Percentiles rank a stretch among this genome's conserved stretches.
Evolutionary conservation across 2,113 vertebrate species (phyloP).

Genomic region (Tringa solitaria): DNA sequence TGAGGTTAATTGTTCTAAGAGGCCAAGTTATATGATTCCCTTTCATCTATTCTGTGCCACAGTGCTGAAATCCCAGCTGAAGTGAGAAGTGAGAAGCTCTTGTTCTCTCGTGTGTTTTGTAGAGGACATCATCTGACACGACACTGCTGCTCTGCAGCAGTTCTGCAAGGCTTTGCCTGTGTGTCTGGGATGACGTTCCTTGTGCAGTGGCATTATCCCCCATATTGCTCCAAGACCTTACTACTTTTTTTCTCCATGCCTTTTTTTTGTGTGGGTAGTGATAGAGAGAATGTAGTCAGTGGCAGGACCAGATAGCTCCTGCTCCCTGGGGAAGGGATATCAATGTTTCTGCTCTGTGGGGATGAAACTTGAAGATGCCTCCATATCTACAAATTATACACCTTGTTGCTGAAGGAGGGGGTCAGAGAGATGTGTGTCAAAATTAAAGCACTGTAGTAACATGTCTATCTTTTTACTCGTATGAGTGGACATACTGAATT

Average conservation of each 20-base stretch:
- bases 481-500: background rate
- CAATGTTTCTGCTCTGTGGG: accelerated
- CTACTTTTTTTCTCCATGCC: background rate
- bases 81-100: background rate
- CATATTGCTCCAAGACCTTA: background rate
- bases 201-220: background rate
- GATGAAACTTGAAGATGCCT: background rate
- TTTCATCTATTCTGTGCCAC: background rate
- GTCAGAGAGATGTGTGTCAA: background rate
- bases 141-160: background rate
- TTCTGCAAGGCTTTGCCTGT: background rate
- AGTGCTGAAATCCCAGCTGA: background rate
- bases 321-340: background rate
- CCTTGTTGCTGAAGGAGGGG: background rate
- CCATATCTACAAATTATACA: background rate
- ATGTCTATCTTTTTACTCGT: background rate
- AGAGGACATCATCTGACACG: background rate
- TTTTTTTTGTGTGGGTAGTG: background rate
- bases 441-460: background rate
- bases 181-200: background rate
- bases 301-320: background rate
- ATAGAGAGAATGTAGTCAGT: background rate
- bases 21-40: background rate
- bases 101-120: accelerated
- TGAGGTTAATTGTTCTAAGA: background rate